These are phyloP conservation scores for Marmota monax DNA, from an alignment of 2,113 vertebrate species.

Conservation along the genomic window DNA sequence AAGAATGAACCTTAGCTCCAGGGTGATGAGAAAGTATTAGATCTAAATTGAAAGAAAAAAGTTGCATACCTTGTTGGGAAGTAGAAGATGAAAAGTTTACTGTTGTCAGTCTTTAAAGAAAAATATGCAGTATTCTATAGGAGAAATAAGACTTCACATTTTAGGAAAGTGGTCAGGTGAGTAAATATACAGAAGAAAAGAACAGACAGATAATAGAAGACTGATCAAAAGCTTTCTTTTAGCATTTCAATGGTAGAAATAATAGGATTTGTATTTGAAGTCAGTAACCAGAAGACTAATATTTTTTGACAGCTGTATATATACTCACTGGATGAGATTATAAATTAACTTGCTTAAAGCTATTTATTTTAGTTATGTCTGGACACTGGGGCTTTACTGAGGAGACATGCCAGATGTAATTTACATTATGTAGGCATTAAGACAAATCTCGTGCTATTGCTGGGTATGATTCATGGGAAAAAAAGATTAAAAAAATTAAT, in stretches of 20 bases:
- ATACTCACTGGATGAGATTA: constrained; percentile 82
- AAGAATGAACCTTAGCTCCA: background rate
- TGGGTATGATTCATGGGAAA: constrained; percentile 67
- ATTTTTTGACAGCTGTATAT: constrained; percentile 80
- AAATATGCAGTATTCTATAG: background rate
- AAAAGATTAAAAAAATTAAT: constrained; percentile 28
- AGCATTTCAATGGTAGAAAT: constrained; percentile 44
- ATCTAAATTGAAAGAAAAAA: background rate
- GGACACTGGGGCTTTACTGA: constrained; percentile 69
- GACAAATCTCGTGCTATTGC: constrained; percentile 78
- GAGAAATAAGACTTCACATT: background rate
- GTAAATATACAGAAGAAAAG: background rate
- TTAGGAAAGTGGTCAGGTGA: background rate
- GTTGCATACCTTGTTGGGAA: background rate
- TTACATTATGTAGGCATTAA: constrained; percentile 79
- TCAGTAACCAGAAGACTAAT: constrained; percentile 81
- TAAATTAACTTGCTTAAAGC: constrained; percentile 80
- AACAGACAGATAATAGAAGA: background rate
- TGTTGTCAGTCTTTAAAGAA: background rate
- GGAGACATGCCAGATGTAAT: constrained; percentile 80
- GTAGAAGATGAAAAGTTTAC: background rate
- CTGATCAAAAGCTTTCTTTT: constrained; percentile 11
- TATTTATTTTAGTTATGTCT: constrained; percentile 81
- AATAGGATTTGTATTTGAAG: constrained; percentile 73
- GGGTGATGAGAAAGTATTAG: background rate